A percentile compares a stretch with the other conserved stretches of the same genome.
Conservation (phyloP, 1,140 invertebrate genomes). For the Triops cancriformis region DNA sequence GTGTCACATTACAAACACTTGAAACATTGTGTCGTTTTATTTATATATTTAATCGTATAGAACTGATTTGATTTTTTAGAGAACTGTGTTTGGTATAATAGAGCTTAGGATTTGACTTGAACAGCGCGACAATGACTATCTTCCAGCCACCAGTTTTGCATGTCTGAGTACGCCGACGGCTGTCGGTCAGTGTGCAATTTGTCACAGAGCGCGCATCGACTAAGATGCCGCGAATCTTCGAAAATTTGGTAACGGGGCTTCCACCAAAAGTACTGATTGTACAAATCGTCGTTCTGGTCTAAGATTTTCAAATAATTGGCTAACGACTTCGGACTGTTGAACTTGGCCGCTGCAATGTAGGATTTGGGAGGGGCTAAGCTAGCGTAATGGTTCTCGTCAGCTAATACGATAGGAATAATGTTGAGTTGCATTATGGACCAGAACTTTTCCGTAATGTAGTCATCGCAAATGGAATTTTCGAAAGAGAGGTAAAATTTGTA, state of each 20-base stretch:
- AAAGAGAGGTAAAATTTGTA: slow-evolving; percentile 42
- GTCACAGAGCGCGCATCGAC: slow-evolving; percentile 22
- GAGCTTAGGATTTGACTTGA: not conserved
- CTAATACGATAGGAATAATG: slow-evolving; percentile 46
- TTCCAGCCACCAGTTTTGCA: slow-evolving; percentile 24
- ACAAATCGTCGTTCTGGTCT: slow-evolving; percentile 36
- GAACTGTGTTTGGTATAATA: not conserved
- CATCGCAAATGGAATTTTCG: slow-evolving; percentile 37
- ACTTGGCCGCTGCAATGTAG: slow-evolving; percentile 45
- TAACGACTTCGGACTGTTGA: slow-evolving; percentile 37
- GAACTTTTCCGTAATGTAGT: slow-evolving; percentile 41
- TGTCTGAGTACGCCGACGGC: slow-evolving; percentile 15
- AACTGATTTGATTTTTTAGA: no score
- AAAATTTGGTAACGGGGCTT: slow-evolving; percentile 30
- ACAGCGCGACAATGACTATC: not conserved
- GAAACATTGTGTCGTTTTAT: not conserved
- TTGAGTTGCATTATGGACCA: slow-evolving; percentile 21
- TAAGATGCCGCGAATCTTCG: not conserved
- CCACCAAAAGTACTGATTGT: slow-evolving; percentile 42
- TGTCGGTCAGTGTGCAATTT: slow-evolving; percentile 20
- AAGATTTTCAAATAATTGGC: slow-evolving; percentile 38
- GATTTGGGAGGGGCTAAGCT: slow-evolving; percentile 41
- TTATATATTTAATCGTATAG: no score
- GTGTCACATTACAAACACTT: not conserved
- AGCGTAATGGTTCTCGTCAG: slow-evolving; percentile 42